Conservation (phyloP, 2,888 invertebrate genomes). For the Andrena bucephala region DNA sequence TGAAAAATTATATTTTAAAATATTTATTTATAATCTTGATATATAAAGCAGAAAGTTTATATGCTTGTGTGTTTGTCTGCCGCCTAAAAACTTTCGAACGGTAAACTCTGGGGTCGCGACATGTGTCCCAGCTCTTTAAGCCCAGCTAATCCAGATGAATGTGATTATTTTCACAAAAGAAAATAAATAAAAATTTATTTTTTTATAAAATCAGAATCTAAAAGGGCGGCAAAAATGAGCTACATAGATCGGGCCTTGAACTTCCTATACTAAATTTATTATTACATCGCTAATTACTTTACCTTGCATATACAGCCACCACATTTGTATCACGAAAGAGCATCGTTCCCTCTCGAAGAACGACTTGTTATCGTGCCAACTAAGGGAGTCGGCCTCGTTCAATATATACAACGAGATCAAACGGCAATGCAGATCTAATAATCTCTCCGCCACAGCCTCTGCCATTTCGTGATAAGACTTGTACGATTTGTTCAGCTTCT, state of each 20-base stretch:
- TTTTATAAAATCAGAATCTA: too few relatives aligned
- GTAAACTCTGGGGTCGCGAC: too few relatives aligned
- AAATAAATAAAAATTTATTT: too few relatives aligned
- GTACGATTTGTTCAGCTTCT: conserved; percentile 86
- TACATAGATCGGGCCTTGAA: neutral
- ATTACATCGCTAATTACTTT: conserved; percentile 6
- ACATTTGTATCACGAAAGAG: conserved; percentile 94
- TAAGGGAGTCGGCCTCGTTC: conserved; percentile 92
- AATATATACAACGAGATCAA: conserved; percentile 92
- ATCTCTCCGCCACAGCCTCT: conserved; percentile 93
- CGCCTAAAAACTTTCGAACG: too few relatives aligned
- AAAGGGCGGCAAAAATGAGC: too few relatives aligned
- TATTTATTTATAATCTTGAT: too few relatives aligned
- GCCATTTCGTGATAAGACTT: conserved; percentile 93
- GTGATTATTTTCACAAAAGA: too few relatives aligned
- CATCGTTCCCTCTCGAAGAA: conserved; percentile 92
- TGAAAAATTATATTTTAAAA: too few relatives aligned
- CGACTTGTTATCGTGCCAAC: conserved; percentile 89
- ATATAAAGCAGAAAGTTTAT: too few relatives aligned
- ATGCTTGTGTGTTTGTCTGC: too few relatives aligned
- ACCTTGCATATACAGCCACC: conserved; percentile 96
- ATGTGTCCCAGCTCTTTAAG: too few relatives aligned
- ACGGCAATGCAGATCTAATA: conserved; percentile 92
- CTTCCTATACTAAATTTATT: neutral
- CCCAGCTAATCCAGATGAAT: too few relatives aligned